Base-by-base conservation (phyloP, 2,888 invertebrate genomes). In the Sinopyrophorus schimmeli region DNA sequence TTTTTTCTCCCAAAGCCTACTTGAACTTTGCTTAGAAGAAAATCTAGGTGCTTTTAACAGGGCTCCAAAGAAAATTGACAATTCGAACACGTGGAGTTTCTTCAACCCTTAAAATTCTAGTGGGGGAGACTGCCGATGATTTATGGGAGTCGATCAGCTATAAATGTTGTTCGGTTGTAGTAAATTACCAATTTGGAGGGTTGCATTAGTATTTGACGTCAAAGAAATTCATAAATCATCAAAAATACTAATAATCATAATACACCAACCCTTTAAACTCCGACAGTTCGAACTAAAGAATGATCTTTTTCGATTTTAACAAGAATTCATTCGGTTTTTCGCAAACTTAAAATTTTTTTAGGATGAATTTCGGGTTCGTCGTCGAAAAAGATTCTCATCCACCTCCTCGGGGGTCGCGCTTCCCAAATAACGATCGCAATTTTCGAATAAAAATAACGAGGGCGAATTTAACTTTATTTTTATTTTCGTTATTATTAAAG, bases 401-500 rank as follows among this genome's bases (percentile, higher is more conserved):
- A n/a, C n/a, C n/a, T n/a, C n/a, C n/a, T n/a, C n/a, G n/a, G n/a
- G n/a, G n/a, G n/a, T n/a, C n/a, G n/a, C n/a, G n/a, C n/a, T n/a
- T n/a, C n/a, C 27, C 15, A 16, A 37, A 46, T 41, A 46, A 46
- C 46, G 37, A 24, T 30, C 32, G 14, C 24, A 43, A 28, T 39
- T 32, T 41, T n/a, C n/a, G n/a, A n/a, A n/a, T n/a, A n/a, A n/a
- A n/a, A n/a, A n/a, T n/a, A n/a, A n/a, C n/a, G n/a, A n/a, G n/a
- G n/a, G n/a, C n/a, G n/a, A n/a, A n/a, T n/a, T n/a, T n/a, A n/a
- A n/a, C 34, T 7, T n/a, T 24, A 17, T 47, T 28, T 39, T 35
- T 39, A 46, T 44, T 37, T 37, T 37, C 44, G 18, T 26, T 39
- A 44, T 49, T 35, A 48, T 40, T 42, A 53, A 53, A 50, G 41